Base-by-base conservation (phyloP, 2,797 vertebrate species). In the Falco rusticolus region DNA sequence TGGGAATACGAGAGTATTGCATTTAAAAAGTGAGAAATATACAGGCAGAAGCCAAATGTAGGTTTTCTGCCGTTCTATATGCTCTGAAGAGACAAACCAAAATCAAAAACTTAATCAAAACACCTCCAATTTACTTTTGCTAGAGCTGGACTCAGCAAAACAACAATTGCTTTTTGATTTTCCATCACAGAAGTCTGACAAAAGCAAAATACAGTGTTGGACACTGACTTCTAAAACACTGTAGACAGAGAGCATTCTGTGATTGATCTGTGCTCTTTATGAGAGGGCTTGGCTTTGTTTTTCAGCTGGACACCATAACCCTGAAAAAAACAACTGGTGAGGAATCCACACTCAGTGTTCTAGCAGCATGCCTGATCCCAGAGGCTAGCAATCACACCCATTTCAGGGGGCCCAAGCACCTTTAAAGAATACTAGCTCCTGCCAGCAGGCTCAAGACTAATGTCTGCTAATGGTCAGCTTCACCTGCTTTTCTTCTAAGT, bases 1-100 rank as follows among this genome's bases (percentile, higher is more conserved):
- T 97, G 98, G 98, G 98, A 97, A 97, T 97, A 96, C 56, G 79
- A 91, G 94, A 94, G 94, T 74, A 60, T 87, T 84, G 89, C 84
- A 82, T 96, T 97, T 92, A 74, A 90, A 97, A 97, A 94, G 53
- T 53, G 68, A 56, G 76, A 63, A 81, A 76, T 54, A 94, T 90
- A 70, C 26, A 96, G 64, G 80, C 94, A 94, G 81, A 97, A 97
- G 89, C 75, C 69, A 81, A 96, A 78, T 66, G 83, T 75, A 86
- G 70, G 60, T 61, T 89, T 96, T 92, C 90, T 94, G 81, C 95
- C 79, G 21, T 87, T 95, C 37, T 66, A 10, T 43, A 63, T 71
- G 37, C 81, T 91, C 78, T 64, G 56, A 84, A 87, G 77, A 82
- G 84, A 48, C 26, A 83, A 57, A 84, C 13, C 37, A 86, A 88